Base-by-base conservation (phyloP, 2,113 vertebrate species). In the Prochilodus magdalenae region DNA sequence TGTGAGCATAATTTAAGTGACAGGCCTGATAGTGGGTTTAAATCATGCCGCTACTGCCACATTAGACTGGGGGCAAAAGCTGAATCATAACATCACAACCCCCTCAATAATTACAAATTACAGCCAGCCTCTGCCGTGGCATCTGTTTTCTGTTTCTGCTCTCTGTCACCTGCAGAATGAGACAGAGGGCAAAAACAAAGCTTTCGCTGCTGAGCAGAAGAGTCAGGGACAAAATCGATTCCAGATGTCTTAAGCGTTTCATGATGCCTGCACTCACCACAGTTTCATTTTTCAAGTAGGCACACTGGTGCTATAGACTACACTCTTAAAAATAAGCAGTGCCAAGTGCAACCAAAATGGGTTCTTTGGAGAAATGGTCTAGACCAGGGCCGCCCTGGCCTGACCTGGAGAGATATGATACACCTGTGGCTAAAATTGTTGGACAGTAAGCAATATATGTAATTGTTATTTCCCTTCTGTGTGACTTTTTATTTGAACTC, bases 21-120 rank as follows among this genome's bases (percentile, higher is more conserved):
- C 86, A 82, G 81, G 70, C 79, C 72, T 83, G 83, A 88, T 85
- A 67, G 71, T 77, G 81, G 78, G 79, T 84, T 90, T 90, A 86
- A 88, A 90, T 91, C 80, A 85, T 84, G 36, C 70, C 44, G 55
- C 26, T 49, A 80, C 67, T 82, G 83, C 71, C 84, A 85, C 75
- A 53, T 74, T 55, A 73, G 84, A 85, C 79, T 67, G 62, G 75
- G 72, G 82, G 83, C 86, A 80, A 59, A 81, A 75, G 84, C 53
- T 67, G 62, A 89, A 87, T 86, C 81, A 86, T 87, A 88, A 83
- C 82, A 82, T 83, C 47, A 60, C 83, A 88, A 87, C 79, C 40
- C 67, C 26, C 12, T 2, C 44, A 59, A 89, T 89, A 87, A 90
- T 89, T 90, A 73, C 87, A 89, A 88, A 89, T 88, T 88, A 89